These are phyloP conservation scores for Pica pica DNA, from an alignment of 2,113 vertebrate species.

Conservation along the genomic window DNA sequence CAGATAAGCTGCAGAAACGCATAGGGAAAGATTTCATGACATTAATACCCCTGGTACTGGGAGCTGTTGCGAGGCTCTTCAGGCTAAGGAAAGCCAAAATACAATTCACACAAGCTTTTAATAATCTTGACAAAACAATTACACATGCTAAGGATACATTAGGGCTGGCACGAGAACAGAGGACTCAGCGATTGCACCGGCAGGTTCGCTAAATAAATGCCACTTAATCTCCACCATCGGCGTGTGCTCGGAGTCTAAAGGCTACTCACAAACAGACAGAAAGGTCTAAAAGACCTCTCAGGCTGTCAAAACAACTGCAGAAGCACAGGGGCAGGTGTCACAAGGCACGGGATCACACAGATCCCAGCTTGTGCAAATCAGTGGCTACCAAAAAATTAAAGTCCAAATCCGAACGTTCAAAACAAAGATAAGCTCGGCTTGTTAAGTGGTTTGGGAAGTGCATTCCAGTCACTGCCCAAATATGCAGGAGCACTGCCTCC, in stretches of 20 bases:
- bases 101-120: background rate
- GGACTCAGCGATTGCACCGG: background rate
- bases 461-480: background rate
- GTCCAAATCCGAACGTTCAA: background rate
- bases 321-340: background rate
- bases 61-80: background rate
- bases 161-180: background rate
- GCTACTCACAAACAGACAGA: background rate
- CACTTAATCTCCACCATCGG: background rate
- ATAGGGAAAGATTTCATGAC: background rate
- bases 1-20: background rate
- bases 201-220: background rate
- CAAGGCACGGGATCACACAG: background rate
- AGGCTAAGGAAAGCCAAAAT: background rate
- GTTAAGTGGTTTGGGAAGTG: background rate
- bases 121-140: constrained; percentile 18
- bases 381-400: background rate
- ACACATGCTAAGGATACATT: background rate
- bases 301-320: background rate
- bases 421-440: background rate
- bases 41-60: background rate
- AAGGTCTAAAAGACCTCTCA: background rate
- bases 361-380: background rate
- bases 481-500: background rate
- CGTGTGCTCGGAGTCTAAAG: background rate